Percentiles rank a stretch among this genome's conserved stretches.
These are phyloP conservation scores for Conomelus anceps DNA, from an alignment of 2,888 invertebrate species.

Conservation along the genomic window DNA sequence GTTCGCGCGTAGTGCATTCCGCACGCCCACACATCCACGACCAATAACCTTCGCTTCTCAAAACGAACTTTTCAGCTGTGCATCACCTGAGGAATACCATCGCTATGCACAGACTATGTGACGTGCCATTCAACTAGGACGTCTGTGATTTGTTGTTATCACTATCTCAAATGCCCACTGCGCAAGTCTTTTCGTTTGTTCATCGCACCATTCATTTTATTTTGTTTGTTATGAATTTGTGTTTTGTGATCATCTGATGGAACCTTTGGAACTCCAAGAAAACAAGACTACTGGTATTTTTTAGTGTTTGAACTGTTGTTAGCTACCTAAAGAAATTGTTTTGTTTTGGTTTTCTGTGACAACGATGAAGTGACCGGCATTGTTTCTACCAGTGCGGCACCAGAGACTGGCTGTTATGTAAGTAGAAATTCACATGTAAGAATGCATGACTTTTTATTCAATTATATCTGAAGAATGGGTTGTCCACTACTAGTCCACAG, in stretches of 20 bases:
- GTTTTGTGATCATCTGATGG: not conserved
- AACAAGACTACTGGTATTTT: not conserved
- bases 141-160: not conserved
- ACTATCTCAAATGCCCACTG: too few relatives aligned
- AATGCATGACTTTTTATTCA: too few relatives aligned
- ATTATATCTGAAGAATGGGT: too few relatives aligned
- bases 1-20: not conserved
- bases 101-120: not conserved
- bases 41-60: not conserved
- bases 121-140: not conserved
- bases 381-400: not conserved
- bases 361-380: not conserved
- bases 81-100: not conserved
- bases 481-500: too few relatives aligned
- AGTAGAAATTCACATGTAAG: too few relatives aligned
- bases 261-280: not conserved
- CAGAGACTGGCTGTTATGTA: not conserved
- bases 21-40: not conserved
- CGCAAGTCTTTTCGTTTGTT: not conserved
- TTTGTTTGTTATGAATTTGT: not conserved
- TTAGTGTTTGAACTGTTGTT: not conserved
- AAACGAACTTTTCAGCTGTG: not conserved
- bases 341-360: not conserved
- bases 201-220: not conserved
- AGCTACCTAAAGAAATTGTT: not conserved